Evolutionary conservation across 2,888 invertebrate genomes (phyloP).

Genomic region (Agrotis ipsilon): DNA sequence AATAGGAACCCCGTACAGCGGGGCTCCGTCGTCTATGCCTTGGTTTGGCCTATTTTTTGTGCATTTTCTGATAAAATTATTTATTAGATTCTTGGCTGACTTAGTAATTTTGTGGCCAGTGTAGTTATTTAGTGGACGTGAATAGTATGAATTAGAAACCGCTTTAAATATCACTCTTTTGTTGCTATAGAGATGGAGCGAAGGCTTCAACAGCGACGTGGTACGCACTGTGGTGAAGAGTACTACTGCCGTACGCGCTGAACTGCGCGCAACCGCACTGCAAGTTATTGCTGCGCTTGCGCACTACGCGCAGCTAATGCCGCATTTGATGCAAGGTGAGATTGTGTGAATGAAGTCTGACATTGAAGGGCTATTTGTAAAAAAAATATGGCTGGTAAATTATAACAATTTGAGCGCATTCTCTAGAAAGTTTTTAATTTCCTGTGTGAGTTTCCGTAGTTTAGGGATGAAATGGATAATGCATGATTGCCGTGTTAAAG

Average conservation of each 20-base stretch:
- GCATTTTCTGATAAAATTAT: too few relatives aligned
- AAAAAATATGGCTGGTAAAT: background rate
- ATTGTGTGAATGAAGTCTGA: background rate
- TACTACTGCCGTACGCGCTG: conserved; percentile 69
- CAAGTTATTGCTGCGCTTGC: conserved; percentile 78
- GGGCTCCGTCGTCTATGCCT: too few relatives aligned
- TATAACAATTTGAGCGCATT: background rate
- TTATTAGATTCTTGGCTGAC: too few relatives aligned
- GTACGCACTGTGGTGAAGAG: conserved; percentile 72
- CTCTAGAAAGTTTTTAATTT: background rate
- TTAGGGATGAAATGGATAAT: background rate
- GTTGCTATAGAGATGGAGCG: conserved; percentile 81
- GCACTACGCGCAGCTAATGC: conserved; percentile 78
- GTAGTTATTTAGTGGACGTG: too few relatives aligned
- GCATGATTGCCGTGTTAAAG: too few relatives aligned
- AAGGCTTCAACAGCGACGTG: conserved; percentile 75
- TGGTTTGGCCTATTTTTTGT: too few relatives aligned
- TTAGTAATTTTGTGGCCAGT: too few relatives aligned
- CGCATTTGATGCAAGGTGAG: conserved; percentile 82
- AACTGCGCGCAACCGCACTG: conserved; percentile 80
- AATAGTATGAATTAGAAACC: too few relatives aligned
- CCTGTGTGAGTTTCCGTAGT: background rate
- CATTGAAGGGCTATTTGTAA: background rate
- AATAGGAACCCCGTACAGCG: too few relatives aligned
- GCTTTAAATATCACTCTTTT: too few relatives aligned